Percentiles rank a stretch among this genome's conserved stretches.
Conservation (phyloP, 1,140 invertebrate species). For the Cyclargus thomasi region DNA sequence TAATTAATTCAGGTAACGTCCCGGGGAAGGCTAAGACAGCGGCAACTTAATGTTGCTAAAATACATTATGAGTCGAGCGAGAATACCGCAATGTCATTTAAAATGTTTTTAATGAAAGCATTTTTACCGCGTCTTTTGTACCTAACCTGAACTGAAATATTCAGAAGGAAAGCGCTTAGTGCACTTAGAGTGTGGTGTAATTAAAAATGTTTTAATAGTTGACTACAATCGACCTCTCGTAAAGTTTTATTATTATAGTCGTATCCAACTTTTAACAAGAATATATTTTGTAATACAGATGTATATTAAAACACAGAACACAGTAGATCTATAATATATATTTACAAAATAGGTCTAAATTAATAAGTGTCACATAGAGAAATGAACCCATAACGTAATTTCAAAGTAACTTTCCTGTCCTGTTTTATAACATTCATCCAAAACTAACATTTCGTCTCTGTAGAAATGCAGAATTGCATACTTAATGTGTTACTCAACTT, state of each 20-base stretch:
- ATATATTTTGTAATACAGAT: too few relatives aligned
- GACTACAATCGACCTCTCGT: background rate
- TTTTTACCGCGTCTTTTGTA: slow-evolving; percentile 20
- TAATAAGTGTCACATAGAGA: too few relatives aligned
- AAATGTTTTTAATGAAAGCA: slow-evolving; percentile 34
- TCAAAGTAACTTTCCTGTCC: too few relatives aligned
- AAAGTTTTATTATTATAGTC: too few relatives aligned
- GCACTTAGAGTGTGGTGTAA: background rate
- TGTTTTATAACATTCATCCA: too few relatives aligned
- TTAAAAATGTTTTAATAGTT: background rate
- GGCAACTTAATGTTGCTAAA: slow-evolving; percentile 37
- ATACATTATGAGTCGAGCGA: slow-evolving; percentile 32
- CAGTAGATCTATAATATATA: too few relatives aligned
- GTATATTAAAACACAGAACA: too few relatives aligned
- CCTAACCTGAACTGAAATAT: slow-evolving; percentile 15
- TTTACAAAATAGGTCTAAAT: too few relatives aligned
- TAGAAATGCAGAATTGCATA: background rate
- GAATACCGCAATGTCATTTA: slow-evolving; percentile 22
- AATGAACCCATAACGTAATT: too few relatives aligned
- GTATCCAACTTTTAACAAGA: too few relatives aligned
- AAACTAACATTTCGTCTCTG: slow-evolving; percentile 1
- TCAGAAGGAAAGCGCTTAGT: background rate
- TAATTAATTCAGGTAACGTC: slow-evolving; percentile 51
- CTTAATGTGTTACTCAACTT: slow-evolving; percentile 7
- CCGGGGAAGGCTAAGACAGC: slow-evolving; percentile 32